phyloP scores from a whole-genome alignment of 2,113 vertebrate species.

The Serilophus lunatus region DNA sequence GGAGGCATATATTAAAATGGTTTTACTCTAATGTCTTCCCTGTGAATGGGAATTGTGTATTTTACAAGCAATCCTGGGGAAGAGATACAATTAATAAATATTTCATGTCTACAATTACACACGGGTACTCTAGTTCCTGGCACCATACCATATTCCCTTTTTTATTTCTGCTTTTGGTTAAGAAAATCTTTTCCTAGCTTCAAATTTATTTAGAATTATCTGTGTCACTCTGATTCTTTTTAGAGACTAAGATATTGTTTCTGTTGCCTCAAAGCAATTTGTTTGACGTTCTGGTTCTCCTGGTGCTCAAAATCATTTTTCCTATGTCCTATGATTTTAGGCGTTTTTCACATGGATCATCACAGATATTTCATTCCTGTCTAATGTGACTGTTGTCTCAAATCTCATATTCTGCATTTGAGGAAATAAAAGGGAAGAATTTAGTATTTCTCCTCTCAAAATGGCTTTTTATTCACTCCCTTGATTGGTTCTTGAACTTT shows the following conservation, averaged over 20 bases:
- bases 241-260: background rate
- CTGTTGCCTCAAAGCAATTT: background rate
- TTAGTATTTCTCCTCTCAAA: background rate
- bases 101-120: background rate
- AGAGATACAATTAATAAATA: slow-evolving; percentile 8
- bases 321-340: background rate
- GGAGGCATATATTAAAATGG: background rate
- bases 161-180: background rate
- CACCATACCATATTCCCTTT: background rate
- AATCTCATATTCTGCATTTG: background rate
- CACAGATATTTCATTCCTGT: background rate
- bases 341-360: background rate
- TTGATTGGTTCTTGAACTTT: background rate
- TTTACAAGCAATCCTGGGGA: background rate
- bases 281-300: background rate
- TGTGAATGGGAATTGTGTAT: background rate
- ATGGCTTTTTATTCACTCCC: background rate
- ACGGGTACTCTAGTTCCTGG: background rate
- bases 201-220: background rate
- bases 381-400: background rate
- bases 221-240: background rate
- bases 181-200: background rate
- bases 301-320: background rate
- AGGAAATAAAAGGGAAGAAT: background rate
- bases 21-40: background rate